phyloP scores from a whole-genome alignment of 2,113 vertebrate genomes.

The Malurus elegans region DNA sequence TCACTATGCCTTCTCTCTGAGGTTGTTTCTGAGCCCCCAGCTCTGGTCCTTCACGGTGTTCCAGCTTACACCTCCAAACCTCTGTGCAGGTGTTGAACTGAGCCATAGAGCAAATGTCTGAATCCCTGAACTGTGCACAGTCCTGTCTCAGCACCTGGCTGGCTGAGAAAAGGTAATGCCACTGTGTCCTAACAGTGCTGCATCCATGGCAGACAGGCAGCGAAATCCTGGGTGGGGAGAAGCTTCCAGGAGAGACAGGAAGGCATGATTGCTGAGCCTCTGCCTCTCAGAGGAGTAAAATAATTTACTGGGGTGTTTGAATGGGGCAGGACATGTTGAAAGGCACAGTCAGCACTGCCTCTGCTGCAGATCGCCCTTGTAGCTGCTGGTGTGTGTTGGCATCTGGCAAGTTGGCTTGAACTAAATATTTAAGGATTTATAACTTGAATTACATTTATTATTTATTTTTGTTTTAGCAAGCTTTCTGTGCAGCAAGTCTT shows the following conservation, averaged over 20 bases:
- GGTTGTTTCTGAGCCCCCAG: background rate
- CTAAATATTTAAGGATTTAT: background rate
- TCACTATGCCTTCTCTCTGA: background rate
- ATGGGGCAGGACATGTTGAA: rapidly evolving
- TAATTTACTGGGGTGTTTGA: background rate
- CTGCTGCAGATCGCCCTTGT: background rate
- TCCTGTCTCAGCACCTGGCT: background rate
- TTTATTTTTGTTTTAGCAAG: background rate
- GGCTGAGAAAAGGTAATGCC: background rate
- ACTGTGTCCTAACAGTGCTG: background rate
- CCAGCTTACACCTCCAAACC: background rate
- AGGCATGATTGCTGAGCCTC: background rate
- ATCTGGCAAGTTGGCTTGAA: background rate
- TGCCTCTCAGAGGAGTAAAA: background rate
- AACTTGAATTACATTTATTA: background rate
- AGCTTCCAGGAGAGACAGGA: rapidly evolving
- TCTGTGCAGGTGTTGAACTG: background rate
- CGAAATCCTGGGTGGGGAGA: background rate
- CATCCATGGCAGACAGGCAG: too few species aligned
- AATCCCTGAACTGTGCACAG: background rate
- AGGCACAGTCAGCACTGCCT: background rate
- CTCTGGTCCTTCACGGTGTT: background rate
- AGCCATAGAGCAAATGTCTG: background rate
- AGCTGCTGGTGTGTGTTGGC: background rate
- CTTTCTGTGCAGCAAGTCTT: background rate